These are phyloP conservation scores for Xestia rhomboidea DNA, from an alignment of 2,888 invertebrate species.

Conservation along the genomic window DNA sequence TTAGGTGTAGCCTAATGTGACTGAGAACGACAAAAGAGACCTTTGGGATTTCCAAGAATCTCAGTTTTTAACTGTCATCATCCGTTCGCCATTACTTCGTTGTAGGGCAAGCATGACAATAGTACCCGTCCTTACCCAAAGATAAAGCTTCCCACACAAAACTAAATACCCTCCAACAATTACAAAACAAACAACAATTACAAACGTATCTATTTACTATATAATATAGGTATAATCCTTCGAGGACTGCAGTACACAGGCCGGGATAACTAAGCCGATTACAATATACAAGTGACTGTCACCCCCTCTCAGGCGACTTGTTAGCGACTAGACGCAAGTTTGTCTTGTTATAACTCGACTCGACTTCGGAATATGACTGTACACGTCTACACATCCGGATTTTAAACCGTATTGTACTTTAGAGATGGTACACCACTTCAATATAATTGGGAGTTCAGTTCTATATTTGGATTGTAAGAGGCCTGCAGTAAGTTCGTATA, in stretches of 20 bases:
- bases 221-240: conserved; percentile 58
- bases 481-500: neutral
- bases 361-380: conserved; percentile 67
- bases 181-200: conserved; percentile 29
- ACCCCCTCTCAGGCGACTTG: conserved; percentile 75
- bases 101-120: neutral
- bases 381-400: conserved; percentile 69
- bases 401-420: conserved; percentile 66
- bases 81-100: neutral
- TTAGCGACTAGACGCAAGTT: conserved; percentile 81
- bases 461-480: conserved; percentile 17
- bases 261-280: conserved; percentile 82
- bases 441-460: conserved; percentile 61
- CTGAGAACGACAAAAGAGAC: neutral
- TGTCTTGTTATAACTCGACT: conserved; percentile 81
- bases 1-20: neutral
- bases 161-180: neutral
- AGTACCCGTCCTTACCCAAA: neutral
- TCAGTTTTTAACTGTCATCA: no score
- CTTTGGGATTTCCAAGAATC: neutral
- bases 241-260: conserved; percentile 71
- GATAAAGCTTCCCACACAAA: neutral
- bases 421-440: conserved; percentile 55
- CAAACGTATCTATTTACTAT: conserved; percentile 27
- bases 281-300: conserved; percentile 76